phyloP scores from a whole-genome alignment of 37 sponge, comb jelly and placozoan species.

The Corticium candelabrum region DNA sequence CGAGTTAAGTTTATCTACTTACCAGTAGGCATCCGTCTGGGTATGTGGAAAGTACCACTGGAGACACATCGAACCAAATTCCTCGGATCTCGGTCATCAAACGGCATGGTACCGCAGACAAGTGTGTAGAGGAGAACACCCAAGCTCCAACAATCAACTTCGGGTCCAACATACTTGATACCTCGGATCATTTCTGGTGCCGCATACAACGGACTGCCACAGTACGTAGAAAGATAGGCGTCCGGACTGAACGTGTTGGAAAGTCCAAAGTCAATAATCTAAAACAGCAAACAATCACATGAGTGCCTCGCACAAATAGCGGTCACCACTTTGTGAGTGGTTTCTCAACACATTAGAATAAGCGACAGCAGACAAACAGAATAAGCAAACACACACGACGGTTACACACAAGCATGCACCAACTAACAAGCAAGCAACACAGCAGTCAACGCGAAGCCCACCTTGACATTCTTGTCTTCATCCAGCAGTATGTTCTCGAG shows the following conservation, averaged over 20 bases:
- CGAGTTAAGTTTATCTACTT: no score
- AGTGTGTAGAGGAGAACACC: conserved; percentile 78
- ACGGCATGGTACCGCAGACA: conserved; percentile 83
- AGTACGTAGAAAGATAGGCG: conserved; percentile 36
- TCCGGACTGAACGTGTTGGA: conserved; percentile 33
- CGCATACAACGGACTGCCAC: conserved; percentile 73
- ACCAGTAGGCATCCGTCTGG: conserved; percentile 30
- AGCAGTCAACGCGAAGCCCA: no score
- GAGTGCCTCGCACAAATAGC: neutral
- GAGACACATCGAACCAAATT: conserved; percentile 29
- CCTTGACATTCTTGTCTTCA: conserved; percentile 34
- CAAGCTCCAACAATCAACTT: conserved; percentile 78
- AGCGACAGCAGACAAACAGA: no score
- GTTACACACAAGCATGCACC: no score
- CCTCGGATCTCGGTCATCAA: conserved; percentile 54
- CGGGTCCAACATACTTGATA: conserved; percentile 63
- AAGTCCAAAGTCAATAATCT: conserved; percentile 78
- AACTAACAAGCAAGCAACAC: no score
- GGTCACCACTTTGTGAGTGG: no score
- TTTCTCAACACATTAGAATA: no score
- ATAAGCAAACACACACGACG: no score
- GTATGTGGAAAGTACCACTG: conserved; percentile 36
- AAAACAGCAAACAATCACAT: neutral
- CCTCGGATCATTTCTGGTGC: conserved; percentile 66
- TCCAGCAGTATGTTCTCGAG: conserved; percentile 62